Evolutionary conservation across 2,888 invertebrate species (phyloP), one percentile per base, ranked within the genome.

Genomic region (Drosophila mayaguana): DNA sequence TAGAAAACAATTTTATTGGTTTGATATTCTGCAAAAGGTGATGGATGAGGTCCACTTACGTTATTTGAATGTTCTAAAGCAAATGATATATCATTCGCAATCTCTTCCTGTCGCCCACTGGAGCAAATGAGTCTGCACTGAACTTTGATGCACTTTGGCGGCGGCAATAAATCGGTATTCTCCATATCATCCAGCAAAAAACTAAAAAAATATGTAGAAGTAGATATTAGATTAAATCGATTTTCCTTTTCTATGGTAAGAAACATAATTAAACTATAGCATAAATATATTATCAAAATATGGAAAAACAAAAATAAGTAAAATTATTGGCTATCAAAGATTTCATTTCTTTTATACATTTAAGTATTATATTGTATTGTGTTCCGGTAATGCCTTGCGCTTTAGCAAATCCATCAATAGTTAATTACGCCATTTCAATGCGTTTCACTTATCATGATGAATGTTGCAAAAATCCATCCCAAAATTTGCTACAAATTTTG

Each of bases 61-160:
- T 28, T 4, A 2, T 65, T 66, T 0, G 68, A 1, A 5, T 34
- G 28, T 0, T 16, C 5, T 16, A 73, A 22, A 1, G 78, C 77
- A 2, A 40, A 12, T 5, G 72, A 45, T 56, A 91, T 84, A 51
- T 89, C 85, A 2, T 62, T 64, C 0, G 63, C 79, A 7, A 91
- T 80, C 36, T 84, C 74, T 0, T n/a, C 38, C 6, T 79, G 55
- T 4, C 63, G 72, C 0, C 87, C 89, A 63, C 81, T 80, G 20
- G 79, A 66, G 57, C 90, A 91, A n/a, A 79, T 63, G 48, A 90
- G 57, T 9, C 80, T 80, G 50, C 90, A 91, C 48, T 74, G 51
- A 43, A 80, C 56, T 18, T 53, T 75, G 1, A 78, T n/a, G 38
- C 83, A 83, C 16, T 63, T 84, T 2, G 55, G 42, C 0, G 55